phyloP scores from a whole-genome alignment of 2,888 invertebrate genomes.

The Polymixis flavicincta region DNA sequence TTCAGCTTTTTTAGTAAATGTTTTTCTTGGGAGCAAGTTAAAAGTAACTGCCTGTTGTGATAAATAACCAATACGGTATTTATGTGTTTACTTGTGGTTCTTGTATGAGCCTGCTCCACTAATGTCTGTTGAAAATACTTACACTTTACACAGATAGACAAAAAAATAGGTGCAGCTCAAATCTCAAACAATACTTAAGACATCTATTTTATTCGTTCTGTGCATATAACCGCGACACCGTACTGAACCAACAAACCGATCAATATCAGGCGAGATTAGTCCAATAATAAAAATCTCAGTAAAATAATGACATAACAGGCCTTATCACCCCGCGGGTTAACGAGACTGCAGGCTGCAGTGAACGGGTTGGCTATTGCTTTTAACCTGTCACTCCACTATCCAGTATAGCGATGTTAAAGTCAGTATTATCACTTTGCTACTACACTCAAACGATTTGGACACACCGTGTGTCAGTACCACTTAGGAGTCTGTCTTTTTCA shows the following conservation, averaged over 20 bases:
- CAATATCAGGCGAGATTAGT: too few relatives aligned
- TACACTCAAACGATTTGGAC: slow-evolving; percentile 34
- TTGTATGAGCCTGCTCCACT: background rate
- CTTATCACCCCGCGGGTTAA: slow-evolving; percentile 44
- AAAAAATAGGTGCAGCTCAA: too few relatives aligned
- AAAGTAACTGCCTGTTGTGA: slow-evolving; percentile 5
- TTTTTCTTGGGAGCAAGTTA: slow-evolving; percentile 30
- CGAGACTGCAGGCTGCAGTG: slow-evolving; percentile 47
- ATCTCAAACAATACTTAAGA: too few relatives aligned
- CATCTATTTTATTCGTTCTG: too few relatives aligned
- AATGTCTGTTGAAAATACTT: background rate
- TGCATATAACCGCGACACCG: too few relatives aligned
- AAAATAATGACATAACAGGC: slow-evolving; percentile 45
- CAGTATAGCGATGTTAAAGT: slow-evolving; percentile 44
- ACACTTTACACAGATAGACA: too few relatives aligned
- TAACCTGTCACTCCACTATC: slow-evolving; percentile 59
- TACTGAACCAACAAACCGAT: too few relatives aligned
- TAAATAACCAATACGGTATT: slow-evolving; percentile 4
- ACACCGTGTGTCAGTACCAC: slow-evolving; percentile 47
- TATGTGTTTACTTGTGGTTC: slow-evolving; percentile 23
- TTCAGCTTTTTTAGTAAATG: slow-evolving; percentile 40
- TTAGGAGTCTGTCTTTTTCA: slow-evolving; percentile 20
- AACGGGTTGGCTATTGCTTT: slow-evolving; percentile 57
- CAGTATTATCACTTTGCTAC: slow-evolving; percentile 45
- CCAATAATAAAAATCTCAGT: slow-evolving; percentile 22